Percentiles rank a stretch among this genome's conserved stretches.
These are phyloP conservation scores for Isaurus tuberculatus DNA, from an alignment of 92 coral and sea anemone genomes.

Conservation along the genomic window DNA sequence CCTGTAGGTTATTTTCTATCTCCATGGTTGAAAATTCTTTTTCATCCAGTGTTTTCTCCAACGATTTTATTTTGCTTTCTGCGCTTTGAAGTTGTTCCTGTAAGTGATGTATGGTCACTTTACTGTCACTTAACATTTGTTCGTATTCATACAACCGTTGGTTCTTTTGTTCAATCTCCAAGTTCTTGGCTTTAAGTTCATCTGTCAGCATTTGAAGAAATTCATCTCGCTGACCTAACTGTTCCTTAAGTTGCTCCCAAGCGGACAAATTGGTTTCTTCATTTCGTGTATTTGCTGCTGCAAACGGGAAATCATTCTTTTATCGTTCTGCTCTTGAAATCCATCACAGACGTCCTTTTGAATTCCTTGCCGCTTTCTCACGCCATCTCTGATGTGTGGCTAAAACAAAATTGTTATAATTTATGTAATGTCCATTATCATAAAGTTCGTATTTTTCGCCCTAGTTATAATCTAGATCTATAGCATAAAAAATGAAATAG, in stretches of 20 bases:
- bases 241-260: not conserved
- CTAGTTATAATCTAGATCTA: no score
- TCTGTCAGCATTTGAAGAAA: not conserved
- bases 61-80: not conserved
- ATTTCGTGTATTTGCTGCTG: not conserved
- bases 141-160: not conserved
- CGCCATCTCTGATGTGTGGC: not conserved
- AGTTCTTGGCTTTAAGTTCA: constrained; percentile 1
- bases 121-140: not conserved
- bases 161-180: not conserved
- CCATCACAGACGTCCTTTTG: not conserved
- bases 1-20: not conserved
- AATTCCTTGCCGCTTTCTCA: not conserved
- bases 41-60: not conserved
- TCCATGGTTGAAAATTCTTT: not conserved
- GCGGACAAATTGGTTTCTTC: not conserved
- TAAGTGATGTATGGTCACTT: not conserved
- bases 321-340: not conserved
- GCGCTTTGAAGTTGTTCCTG: not conserved
- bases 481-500: no score
- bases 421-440: no score
- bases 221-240: not conserved
- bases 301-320: not conserved
- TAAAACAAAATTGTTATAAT: not conserved
- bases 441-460: not conserved